Evolutionary conservation across 2,113 vertebrate genomes (phyloP).

Genomic region (Eleginops maclovinus): DNA sequence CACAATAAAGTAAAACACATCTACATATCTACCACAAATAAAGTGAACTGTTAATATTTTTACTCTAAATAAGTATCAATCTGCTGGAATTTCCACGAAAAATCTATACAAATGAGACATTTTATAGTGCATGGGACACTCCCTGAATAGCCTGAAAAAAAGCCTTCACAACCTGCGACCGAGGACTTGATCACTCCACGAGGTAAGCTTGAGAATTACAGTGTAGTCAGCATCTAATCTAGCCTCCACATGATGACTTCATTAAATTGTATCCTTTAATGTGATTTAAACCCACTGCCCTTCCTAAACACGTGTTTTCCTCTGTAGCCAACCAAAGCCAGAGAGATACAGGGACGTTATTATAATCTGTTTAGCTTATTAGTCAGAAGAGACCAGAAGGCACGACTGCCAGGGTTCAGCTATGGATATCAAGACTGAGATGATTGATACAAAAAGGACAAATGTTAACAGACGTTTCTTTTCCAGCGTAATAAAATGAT

Average conservation of each 20-base stretch:
- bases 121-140: background rate
- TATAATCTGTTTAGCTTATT: slow-evolving; percentile 40
- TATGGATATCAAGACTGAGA: background rate
- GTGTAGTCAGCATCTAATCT: background rate
- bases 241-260: slow-evolving; percentile 1
- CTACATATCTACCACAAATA: background rate
- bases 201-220: background rate
- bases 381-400: slow-evolving; percentile 21
- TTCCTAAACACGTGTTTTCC: slow-evolving; percentile 19
- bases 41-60: background rate
- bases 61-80: background rate
- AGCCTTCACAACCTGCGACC: background rate
- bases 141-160: background rate
- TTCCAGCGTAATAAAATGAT: background rate
- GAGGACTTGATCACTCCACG: background rate
- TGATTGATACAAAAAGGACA: slow-evolving; percentile 14
- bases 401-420: background rate
- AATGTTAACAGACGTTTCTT: background rate
- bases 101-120: background rate
- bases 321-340: slow-evolving; percentile 11
- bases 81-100: background rate
- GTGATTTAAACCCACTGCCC: slow-evolving; percentile 8
- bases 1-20: background rate
- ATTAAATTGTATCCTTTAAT: slow-evolving; percentile 40
- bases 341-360: slow-evolving; percentile 26